Conservation (phyloP, 2,797 vertebrate genomes). For the Notamacropus eugenii region DNA sequence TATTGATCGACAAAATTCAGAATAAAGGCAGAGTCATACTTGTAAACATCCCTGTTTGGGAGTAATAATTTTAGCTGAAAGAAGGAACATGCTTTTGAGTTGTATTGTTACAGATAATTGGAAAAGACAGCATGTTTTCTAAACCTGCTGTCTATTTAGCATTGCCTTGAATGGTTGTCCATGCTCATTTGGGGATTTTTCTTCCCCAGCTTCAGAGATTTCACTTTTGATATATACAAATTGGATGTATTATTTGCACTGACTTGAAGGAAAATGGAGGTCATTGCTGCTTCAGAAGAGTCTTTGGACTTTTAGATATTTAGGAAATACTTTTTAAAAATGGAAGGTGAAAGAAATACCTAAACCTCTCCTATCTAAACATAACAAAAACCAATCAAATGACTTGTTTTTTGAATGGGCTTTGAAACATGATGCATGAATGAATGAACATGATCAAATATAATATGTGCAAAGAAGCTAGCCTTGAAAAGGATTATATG, state of each 20-base stretch:
- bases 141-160: conserved; percentile 65
- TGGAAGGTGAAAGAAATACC: background rate
- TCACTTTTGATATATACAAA: conserved; percentile 55
- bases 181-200: conserved; percentile 70
- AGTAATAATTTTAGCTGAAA: conserved; percentile 62
- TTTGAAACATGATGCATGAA: background rate
- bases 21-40: background rate
- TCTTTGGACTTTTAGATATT: background rate
- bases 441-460: background rate
- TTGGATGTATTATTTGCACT: conserved; percentile 68
- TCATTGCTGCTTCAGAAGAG: background rate
- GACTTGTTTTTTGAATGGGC: background rate
- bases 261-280: background rate
- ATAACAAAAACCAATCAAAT: background rate
- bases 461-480: background rate
- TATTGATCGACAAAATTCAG: background rate
- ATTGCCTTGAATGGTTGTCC: conserved; percentile 73
- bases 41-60: background rate
- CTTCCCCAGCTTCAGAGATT: conserved; percentile 70
- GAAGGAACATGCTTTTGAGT: conserved; percentile 56
- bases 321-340: background rate
- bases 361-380: background rate
- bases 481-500: background rate
- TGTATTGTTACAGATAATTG: conserved; percentile 63
- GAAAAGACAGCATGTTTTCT: conserved; percentile 63